Evolutionary conservation across 2,888 invertebrate species (phyloP), one percentile per base, ranked within the genome.

Genomic region (Sussaba pulchella): DNA sequence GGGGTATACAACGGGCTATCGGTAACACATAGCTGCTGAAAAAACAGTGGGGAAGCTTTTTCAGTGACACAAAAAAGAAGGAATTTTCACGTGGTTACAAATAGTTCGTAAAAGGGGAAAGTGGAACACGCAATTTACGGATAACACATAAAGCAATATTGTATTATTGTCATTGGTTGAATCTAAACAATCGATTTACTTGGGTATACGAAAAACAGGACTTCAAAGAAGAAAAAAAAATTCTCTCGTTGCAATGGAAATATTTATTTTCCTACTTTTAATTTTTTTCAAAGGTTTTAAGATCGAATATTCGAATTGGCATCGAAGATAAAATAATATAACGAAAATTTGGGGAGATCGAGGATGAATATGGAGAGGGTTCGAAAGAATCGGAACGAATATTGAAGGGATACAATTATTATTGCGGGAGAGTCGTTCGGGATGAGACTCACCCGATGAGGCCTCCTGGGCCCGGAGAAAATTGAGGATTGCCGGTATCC

Each of bases 371-470:
- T n/a, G n/a, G n/a, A 50, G 43, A 2, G 82, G 59, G 31, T 64
- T 41, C 31, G 47, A 52, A 26, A 73, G 10, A 61, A 43, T 43
- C 6, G 31, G 41, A 54, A 12, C n/a, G n/a, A n/a, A n/a, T n/a
- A 66, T 2, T 61, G 21, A 57, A n/a, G n/a, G 52, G 61, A 73
- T 31, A 67, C 61, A 77, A 77, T 21, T 85, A 82, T 81, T 79
- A 73, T 59, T 85, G 82, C 47, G 82, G 83, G 73, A 74, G 81
- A 72, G 66, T 75, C 81, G 82, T 85, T 87, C 86, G 85, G 91
- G 89, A 87, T 87, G 87, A 89, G 86, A 92, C 92, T 92, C 92
- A 92, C 92, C 92, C 92, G 66, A 90, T 87, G 83, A 91, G 84
- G 86, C 91, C 89, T 88, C 88, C 88, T 85, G 91, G 88, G 86